Conservation (phyloP, 2,888 invertebrate genomes). For the Acanthosepion lycidas region DNA sequence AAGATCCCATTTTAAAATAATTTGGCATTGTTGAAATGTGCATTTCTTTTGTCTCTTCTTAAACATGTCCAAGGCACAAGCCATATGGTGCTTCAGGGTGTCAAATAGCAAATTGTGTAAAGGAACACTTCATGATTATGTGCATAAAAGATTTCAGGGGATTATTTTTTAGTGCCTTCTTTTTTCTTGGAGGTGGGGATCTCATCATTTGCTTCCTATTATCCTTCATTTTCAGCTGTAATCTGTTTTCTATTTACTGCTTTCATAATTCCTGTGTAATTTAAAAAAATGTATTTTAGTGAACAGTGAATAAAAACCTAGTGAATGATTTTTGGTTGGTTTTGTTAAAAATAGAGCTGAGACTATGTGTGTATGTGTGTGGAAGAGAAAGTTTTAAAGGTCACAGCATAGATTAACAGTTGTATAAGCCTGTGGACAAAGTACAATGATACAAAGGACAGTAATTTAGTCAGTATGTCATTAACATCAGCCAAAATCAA, state of each 20-base stretch:
- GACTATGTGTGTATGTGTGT: neutral
- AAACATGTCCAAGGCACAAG: neutral
- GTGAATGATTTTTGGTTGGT: neutral
- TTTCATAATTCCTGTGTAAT: neutral
- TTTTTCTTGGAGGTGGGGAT: neutral
- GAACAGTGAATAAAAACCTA: neutral
- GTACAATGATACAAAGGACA: slow-evolving; percentile 12
- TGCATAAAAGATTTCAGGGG: neutral
- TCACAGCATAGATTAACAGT: neutral
- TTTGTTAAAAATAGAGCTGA: slow-evolving; percentile 33
- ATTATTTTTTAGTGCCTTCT: neutral
- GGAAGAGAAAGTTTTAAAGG: neutral
- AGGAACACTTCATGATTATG: slow-evolving; percentile 33
- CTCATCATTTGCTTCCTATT: neutral
- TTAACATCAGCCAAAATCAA: slow-evolving; percentile 4
- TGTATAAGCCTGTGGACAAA: neutral
- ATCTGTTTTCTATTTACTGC: neutral
- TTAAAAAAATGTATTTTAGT: neutral
- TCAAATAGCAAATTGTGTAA: neutral
- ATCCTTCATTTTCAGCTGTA: neutral
- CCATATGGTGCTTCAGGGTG: neutral
- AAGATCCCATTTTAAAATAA: neutral
- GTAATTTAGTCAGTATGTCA: neutral
- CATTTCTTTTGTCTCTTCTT: neutral
- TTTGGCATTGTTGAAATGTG: neutral